Base-by-base conservation (phyloP, 2,113 vertebrate species). In the Lampris megalopsis region DNA sequence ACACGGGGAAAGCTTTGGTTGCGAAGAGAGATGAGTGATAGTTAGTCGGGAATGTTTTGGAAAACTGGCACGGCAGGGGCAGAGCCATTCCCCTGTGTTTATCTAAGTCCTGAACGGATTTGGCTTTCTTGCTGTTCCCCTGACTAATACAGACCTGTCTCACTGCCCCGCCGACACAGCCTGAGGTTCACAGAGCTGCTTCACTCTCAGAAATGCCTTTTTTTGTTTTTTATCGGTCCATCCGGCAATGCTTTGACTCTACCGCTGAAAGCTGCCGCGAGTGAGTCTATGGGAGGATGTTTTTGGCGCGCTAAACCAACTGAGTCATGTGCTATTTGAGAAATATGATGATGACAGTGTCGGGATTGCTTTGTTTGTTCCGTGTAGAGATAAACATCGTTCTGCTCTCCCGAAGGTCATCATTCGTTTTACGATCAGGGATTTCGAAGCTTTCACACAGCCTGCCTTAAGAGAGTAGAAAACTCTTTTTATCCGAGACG, bases 51-150 rank as follows among this genome's bases (percentile, higher is more conserved):
- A 42, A 9, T 71, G 79, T 85, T 88, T 91, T 74, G 82, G 88
- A 91, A 91, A 87, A 63, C 78, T 86, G 87, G 85, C 81, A 83
- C 71, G 75, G 3, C 42, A 54, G 66, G 43, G 66, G 59, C 66
- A 71, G 68, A 71, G 63, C 43, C 64, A 11, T 35, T 4, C 58
- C 40, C 40, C 5, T 43, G 61, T 89, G 86, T 92, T 89, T 88
- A 71, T 86, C 78, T 83, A 2, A 70, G 43, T 72, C 62, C 5
- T 47, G 70, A 80, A 75, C 84, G 85, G 72, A 80, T 79, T 83
- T 77, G 82, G 88, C 82, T 89, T 86, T 7, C 63, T n/a, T 35
- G 38, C 38, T 72, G 57, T 50, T 65, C 53, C 64, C 73, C 73
- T 43, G 71, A 86, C 79, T 58, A 24, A 52, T 24, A 53, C 38